Evolutionary conservation across 2,797 vertebrate species (phyloP).

Genomic region (Carduelis carduelis): DNA sequence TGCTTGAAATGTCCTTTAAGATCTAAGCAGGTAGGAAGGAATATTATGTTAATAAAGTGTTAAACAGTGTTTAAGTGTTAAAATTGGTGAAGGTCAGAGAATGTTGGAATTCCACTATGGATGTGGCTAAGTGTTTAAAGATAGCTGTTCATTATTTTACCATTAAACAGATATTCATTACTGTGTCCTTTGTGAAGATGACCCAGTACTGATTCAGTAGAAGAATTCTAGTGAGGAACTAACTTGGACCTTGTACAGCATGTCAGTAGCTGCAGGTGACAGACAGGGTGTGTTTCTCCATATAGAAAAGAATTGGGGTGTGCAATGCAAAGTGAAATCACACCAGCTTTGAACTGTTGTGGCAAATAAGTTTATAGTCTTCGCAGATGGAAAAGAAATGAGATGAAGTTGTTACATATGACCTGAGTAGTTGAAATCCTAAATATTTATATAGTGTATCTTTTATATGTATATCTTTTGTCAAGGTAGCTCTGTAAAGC

Average conservation of each 20-base stretch:
- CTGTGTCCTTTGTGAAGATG: conserved; percentile 34
- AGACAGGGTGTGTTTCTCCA: background rate
- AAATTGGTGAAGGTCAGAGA: conserved; percentile 29
- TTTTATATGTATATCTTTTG: background rate
- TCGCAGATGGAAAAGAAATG: background rate
- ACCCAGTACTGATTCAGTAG: background rate
- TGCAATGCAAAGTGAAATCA: background rate
- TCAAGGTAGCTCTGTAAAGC: background rate
- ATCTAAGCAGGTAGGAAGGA: background rate
- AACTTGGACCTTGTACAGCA: background rate
- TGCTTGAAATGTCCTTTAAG: conserved; percentile 15
- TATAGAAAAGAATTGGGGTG: background rate
- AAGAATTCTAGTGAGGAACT: background rate
- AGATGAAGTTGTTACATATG: background rate
- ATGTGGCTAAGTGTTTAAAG: conserved; percentile 14
- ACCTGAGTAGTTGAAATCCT: background rate
- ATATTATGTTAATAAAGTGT: conserved; percentile 18
- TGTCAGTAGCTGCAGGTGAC: background rate
- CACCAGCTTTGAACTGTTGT: background rate
- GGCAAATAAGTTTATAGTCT: background rate
- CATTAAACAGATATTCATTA: conserved; percentile 46
- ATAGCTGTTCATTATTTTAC: conserved; percentile 24
- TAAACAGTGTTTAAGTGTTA: background rate
- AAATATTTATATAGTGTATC: background rate
- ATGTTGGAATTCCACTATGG: background rate